Base-by-base conservation (phyloP, 2,113 vertebrate species). In the Oreochromis spilurus region DNA sequence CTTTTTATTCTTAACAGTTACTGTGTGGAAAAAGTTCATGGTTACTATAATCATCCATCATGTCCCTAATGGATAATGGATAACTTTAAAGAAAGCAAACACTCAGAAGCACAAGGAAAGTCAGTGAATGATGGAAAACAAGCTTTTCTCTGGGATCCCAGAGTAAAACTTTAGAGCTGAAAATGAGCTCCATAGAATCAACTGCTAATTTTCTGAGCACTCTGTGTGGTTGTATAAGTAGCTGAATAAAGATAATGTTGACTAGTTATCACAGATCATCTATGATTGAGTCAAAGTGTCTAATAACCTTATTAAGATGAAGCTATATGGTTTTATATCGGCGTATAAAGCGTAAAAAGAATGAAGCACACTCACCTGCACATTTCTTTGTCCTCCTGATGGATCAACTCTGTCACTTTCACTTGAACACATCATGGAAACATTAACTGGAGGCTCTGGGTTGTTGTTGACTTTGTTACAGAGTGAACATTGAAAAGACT, bases 251-350 rank as follows among this genome's bases (percentile, higher is more conserved):
- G 24, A 57, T 57, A 24, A 57, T 3, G 6, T 0, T 57, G 24
- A 26, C 1, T 57, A 57, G 0, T 29, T 57, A 26, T 57, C 2
- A 2, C 24, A 57, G 2, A 57, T 57, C 24, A 57, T 57, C 4
- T 1, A 57, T 2, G 2, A 57, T 57, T 3, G 24, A 26, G 54
- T 57, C 24, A 57, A 57, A 57, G 24, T 57, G 54, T 6, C 54
- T 8, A 26, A 57, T 14, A 0, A 57, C 0, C 12, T 6, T 57
- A 57, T 57, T 29, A 57, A 57, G 0, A 57, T 57, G 24, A 57
- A 57, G 24, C 54, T 26, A 4, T 0, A 55, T 55, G 4, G 2
- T 55, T 55, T 0, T 26, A 57, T 26, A 57, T 57, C 6, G 54
- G 6, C 0, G 4, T 57, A 14, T 57, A 6, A 26, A 48, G 4